Evolutionary conservation across 2,888 invertebrate species (phyloP).

Genomic region (Cerastis leucographa): DNA sequence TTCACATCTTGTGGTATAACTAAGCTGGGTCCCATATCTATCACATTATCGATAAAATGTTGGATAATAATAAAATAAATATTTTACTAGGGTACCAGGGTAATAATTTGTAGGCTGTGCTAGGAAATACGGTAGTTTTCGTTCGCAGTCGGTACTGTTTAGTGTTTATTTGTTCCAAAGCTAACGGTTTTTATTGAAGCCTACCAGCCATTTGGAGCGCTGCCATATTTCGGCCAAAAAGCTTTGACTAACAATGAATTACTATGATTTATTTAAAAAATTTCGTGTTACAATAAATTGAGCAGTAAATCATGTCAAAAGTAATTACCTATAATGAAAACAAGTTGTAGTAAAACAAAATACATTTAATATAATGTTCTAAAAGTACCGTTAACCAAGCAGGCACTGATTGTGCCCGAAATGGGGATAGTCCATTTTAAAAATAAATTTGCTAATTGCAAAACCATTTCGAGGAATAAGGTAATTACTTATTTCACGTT

Average conservation of each 20-base stretch:
- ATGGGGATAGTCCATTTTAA: no score
- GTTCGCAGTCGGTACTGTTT: slow-evolving; percentile 21
- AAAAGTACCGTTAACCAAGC: no score
- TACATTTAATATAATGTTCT: no score
- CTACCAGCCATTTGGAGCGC: slow-evolving; percentile 31
- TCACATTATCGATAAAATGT: neutral
- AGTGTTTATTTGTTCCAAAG: slow-evolving; percentile 26
- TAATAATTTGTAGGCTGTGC: neutral
- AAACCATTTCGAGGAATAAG: no score
- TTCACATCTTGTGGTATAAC: neutral
- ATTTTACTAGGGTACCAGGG: neutral
- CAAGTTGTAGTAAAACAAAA: neutral
- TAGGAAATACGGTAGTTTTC: slow-evolving; percentile 24
- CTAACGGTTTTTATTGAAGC: slow-evolving; percentile 41
- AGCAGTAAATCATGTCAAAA: neutral
- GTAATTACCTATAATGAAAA: neutral
- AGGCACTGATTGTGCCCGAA: no score
- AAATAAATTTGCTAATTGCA: no score
- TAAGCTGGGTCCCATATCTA: neutral
- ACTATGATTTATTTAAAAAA: slow-evolving; percentile 11
- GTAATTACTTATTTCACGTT: no score
- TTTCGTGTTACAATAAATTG: neutral
- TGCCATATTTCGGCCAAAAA: slow-evolving; percentile 41
- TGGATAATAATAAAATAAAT: slow-evolving; percentile 1
- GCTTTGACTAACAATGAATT: slow-evolving; percentile 4